Conservation (phyloP, 2,113 vertebrate genomes). For the Cichladusa arquata region DNA sequence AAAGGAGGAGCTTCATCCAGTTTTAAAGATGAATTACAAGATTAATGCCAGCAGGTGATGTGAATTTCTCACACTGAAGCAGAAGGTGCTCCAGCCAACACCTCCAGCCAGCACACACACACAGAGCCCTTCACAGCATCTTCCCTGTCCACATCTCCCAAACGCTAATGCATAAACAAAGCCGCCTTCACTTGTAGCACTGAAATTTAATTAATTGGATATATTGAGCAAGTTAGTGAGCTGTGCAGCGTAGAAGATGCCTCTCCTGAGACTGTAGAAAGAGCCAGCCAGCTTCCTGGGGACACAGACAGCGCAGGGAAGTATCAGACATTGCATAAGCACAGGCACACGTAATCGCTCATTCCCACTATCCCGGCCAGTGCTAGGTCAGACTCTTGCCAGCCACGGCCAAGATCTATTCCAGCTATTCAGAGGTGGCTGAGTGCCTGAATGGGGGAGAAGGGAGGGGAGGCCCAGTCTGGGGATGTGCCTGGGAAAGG, state of each 20-base stretch:
- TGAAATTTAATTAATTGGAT: not conserved
- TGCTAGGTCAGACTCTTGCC: not conserved
- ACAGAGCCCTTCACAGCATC: not conserved
- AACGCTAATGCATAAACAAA: not conserved
- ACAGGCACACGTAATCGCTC: not conserved
- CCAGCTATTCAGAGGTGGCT: not conserved
- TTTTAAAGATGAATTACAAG: not conserved
- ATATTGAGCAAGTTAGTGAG: fast-evolving
- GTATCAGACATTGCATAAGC: constrained; percentile 45
- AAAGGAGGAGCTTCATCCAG: not conserved
- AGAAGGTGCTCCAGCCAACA: not conserved
- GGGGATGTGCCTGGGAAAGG: not conserved
- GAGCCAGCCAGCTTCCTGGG: not conserved
- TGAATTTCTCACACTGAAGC: not conserved
- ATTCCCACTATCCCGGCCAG: fast-evolving
- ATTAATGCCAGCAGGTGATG: not conserved
- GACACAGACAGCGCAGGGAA: not conserved
- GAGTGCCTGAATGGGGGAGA: not conserved
- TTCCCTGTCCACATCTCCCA: not conserved
- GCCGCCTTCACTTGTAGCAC: not conserved
- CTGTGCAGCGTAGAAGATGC: not conserved
- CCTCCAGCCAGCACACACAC: not conserved
- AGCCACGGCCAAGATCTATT: not conserved
- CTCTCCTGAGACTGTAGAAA: not conserved
- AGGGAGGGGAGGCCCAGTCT: not conserved